phyloP scores from a whole-genome alignment of 2,888 invertebrate species.

The Anagyrus pseudococci region DNA sequence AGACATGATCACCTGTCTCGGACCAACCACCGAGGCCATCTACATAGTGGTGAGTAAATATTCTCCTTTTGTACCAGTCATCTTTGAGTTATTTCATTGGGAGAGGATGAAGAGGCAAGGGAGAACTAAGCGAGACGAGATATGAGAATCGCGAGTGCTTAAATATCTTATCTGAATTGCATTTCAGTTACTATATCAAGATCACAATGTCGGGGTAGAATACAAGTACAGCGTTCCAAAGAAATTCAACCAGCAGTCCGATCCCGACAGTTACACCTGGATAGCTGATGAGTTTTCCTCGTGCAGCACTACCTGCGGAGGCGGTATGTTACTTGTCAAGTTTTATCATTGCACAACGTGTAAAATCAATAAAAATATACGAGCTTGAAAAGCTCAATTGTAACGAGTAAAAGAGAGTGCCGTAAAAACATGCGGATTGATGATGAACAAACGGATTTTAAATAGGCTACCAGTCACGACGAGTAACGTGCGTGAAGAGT shows the following conservation, averaged over 20 bases:
- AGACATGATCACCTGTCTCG: constrained; percentile 82
- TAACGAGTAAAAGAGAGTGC: no score
- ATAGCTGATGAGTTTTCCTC: constrained; percentile 76
- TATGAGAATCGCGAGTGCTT: background rate
- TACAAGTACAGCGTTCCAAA: constrained; percentile 92
- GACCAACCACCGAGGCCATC: constrained; percentile 90
- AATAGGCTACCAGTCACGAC: constrained; percentile 79
- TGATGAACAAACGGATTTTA: no score
- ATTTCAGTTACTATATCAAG: constrained; percentile 79
- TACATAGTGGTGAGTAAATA: constrained; percentile 78
- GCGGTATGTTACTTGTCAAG: constrained; percentile 69
- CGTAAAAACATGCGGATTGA: no score
- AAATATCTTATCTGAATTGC: background rate
- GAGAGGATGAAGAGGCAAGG: background rate
- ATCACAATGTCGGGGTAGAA: constrained; percentile 81
- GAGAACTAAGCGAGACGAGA: background rate
- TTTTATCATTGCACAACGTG: background rate
- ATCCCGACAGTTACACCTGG: constrained; percentile 85
- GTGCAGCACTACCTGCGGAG: constrained; percentile 89
- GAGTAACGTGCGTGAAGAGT: constrained; percentile 81
- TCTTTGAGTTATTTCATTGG: background rate
- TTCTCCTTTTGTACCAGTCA: background rate
- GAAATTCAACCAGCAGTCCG: constrained; percentile 69
- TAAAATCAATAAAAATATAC: no score
- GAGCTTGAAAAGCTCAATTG: no score